Conservation (phyloP, 2,113 vertebrate species). For the Oreochromis spilurus region DNA sequence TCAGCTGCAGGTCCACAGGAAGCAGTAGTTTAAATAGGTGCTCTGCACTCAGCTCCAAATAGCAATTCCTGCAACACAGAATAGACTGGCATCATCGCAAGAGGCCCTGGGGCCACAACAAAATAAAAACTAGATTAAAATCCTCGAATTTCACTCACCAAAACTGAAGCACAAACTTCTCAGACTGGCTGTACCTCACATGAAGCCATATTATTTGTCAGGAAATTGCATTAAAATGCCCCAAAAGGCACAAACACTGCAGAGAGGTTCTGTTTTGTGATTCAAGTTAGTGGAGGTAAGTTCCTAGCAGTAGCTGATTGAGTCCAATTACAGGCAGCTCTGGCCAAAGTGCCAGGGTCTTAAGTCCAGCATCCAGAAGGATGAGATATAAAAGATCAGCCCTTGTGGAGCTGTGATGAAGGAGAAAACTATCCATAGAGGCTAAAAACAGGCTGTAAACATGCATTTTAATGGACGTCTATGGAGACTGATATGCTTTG, state of each 20-base stretch:
- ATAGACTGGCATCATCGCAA: accelerated
- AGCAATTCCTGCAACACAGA: neutral
- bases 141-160: neutral
- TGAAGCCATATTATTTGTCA: neutral
- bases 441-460: neutral
- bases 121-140: neutral
- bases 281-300: neutral
- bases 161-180: neutral
- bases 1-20: neutral
- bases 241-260: neutral
- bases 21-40: neutral
- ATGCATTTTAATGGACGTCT: neutral
- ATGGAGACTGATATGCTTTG: neutral
- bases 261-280: neutral
- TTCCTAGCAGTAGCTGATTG: neutral
- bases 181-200: neutral
- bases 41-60: neutral
- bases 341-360: neutral
- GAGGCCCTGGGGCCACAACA: neutral
- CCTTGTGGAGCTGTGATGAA: neutral
- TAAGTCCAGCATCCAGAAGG: neutral
- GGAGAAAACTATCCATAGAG: neutral
- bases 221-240: neutral
- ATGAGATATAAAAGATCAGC: neutral
- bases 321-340: neutral